These are phyloP conservation scores for Listrodromus nycthemerus DNA, from an alignment of 2,888 invertebrate species.

Conservation along the genomic window DNA sequence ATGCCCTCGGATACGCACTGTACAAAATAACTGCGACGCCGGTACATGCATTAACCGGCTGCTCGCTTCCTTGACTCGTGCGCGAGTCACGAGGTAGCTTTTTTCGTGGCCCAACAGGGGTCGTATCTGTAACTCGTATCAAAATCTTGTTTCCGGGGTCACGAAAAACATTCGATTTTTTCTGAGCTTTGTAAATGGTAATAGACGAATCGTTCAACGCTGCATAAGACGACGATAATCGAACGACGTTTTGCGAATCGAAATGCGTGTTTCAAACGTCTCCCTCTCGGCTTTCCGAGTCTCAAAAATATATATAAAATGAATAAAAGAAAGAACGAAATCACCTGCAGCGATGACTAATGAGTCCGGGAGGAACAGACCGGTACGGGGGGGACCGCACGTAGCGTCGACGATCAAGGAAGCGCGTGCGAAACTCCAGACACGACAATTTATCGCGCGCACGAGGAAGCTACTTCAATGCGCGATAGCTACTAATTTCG, in stretches of 20 bases:
- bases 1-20: slow-evolving; percentile 43
- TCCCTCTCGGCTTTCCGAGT: background rate
- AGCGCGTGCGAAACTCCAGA: slow-evolving; percentile 34
- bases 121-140: slow-evolving; percentile 27
- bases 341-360: slow-evolving; percentile 41
- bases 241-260: background rate
- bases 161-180: background rate
- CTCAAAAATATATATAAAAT: background rate
- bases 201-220: background rate
- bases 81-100: slow-evolving; percentile 9
- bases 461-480: slow-evolving; percentile 9
- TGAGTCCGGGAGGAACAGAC: slow-evolving; percentile 14
- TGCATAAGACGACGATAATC: background rate
- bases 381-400: slow-evolving; percentile 15
- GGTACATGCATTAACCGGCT: slow-evolving; percentile 18
- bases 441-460: slow-evolving; percentile 38
- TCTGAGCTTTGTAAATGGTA: background rate
- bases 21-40: slow-evolving; percentile 36
- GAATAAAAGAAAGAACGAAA: background rate
- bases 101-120: slow-evolving; percentile 1
- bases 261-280: background rate
- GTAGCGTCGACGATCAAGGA: slow-evolving; percentile 28
- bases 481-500: slow-evolving; percentile 11
- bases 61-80: slow-evolving; percentile 21
- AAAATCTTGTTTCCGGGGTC: background rate